A percentile compares a stretch with the other conserved stretches of the same genome.
These are phyloP conservation scores for Muscidifurax raptorellus DNA, from an alignment of 1,140 invertebrate genomes.

Conservation along the genomic window DNA sequence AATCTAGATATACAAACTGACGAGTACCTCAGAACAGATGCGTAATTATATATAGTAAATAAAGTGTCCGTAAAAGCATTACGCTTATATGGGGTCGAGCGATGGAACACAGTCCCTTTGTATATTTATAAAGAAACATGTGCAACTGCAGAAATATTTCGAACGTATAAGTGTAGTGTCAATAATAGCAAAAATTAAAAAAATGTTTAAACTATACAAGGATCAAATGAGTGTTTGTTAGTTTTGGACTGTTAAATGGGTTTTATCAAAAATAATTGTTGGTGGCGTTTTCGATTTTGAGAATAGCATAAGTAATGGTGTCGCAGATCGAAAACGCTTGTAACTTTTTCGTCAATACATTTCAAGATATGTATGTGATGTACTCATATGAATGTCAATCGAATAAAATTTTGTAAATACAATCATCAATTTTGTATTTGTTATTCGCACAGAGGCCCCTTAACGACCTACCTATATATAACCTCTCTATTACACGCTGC, in stretches of 20 bases:
- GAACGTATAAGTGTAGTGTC: background rate
- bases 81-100: background rate
- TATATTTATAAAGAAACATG: background rate
- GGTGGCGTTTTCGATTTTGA: conserved; percentile 28
- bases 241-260: background rate
- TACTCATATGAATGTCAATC: conserved; percentile 36
- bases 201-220: background rate
- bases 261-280: conserved; percentile 18
- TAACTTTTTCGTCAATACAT: background rate
- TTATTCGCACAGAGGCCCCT: conserved; percentile 28
- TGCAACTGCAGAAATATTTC: conserved; percentile 4
- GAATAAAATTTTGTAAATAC: conserved; percentile 47
- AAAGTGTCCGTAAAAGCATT: background rate
- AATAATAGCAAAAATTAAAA: background rate
- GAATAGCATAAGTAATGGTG: background rate
- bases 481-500: background rate
- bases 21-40: background rate
- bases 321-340: conserved; percentile 7
- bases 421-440: conserved; percentile 32
- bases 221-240: background rate
- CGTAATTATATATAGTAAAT: background rate
- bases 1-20: background rate
- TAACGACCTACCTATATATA: background rate
- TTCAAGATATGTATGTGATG: conserved; percentile 23
- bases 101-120: background rate